Evolutionary conservation across 2,888 invertebrate genomes (phyloP), one percentile per base, ranked within the genome.

Genomic region (Synergus laeviventris): DNA sequence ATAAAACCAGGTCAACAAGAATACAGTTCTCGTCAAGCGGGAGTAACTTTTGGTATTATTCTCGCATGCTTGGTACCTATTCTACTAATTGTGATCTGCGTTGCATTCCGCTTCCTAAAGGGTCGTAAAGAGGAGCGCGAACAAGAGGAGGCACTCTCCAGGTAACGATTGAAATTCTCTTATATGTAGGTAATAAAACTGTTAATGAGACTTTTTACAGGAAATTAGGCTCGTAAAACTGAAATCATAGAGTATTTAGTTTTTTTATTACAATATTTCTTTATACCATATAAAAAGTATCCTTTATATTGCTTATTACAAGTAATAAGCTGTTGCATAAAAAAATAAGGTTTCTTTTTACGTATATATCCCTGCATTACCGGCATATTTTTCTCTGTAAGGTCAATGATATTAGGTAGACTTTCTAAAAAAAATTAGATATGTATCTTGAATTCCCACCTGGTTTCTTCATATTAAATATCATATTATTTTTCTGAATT

Each of bases 61-160:
- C 92, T 96, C 81, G 94, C 95, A 54, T 93, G 96, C 80, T 92
- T 97, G 90, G 91, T 97, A 85, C 96, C 97, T 31, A 92, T 96
- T 82, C 86, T 96, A 64, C 91, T 97, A 82, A 90, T 94, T 49
- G 92, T 96, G 74, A 93, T 96, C 83, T 95, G 95, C 87, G 89
- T 94, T 73, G 94, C 93, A 38, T 94, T 93, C 91, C 93, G 93
- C 83, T 90, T 94, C 85, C 92, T 95, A 73, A 92, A 93, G 88
- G 91, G 92, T 76, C 91, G 90, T 76, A 93, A 92, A 84, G 89
- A 91, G 45, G 92, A 93, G 70, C 92, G 93, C 74, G 91, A 92
- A 73, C 92, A 92, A n/a, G 91, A 91, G n/a, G 91, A 86, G 77
- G 83, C 85, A 83, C 86, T 87, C 88, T 91, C 87, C 89, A 90